Conservation (phyloP, 2,888 invertebrate species). For the Chrysolina haemoptera region DNA sequence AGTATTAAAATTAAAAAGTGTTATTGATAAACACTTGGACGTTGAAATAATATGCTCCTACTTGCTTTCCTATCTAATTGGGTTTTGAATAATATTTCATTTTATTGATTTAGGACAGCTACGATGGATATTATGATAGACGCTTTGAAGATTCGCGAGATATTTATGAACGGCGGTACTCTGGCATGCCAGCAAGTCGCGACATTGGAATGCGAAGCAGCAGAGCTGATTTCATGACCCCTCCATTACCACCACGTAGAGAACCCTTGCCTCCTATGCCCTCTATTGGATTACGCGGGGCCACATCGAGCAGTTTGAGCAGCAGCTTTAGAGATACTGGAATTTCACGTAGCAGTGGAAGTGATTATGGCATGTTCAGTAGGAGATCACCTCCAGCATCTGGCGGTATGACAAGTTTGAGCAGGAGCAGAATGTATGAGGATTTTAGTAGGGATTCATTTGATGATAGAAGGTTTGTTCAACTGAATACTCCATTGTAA, state of each 20-base stretch:
- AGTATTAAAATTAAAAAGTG: background rate
- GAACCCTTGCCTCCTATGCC: slow-evolving; percentile 86
- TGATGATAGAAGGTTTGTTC: slow-evolving; percentile 84
- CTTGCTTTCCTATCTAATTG: background rate
- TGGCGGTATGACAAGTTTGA: slow-evolving; percentile 63
- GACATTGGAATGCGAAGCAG: slow-evolving; percentile 68
- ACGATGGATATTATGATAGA: slow-evolving; percentile 87
- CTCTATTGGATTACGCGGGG: slow-evolving; percentile 69
- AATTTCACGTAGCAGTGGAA: slow-evolving; percentile 72
- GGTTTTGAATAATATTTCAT: background rate
- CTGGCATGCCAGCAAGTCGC: slow-evolving; percentile 72
- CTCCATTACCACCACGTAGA: slow-evolving; percentile 79
- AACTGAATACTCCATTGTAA: background rate
- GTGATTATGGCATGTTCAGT: slow-evolving; percentile 87
- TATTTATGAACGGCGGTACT: slow-evolving; percentile 86
- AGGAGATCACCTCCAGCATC: slow-evolving; percentile 77
- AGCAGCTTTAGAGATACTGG: slow-evolving; percentile 78
- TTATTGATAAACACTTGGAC: no score
- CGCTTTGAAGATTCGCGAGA: slow-evolving; percentile 86
- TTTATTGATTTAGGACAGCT: slow-evolving; percentile 73
- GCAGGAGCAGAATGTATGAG: slow-evolving; percentile 81
- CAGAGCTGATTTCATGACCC: slow-evolving; percentile 77
- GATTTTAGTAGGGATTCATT: slow-evolving; percentile 91
- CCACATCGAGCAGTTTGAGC: slow-evolving; percentile 77
- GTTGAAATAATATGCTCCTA: background rate